Percentiles rank a stretch among this genome's conserved stretches.
Evolutionary conservation across 92 coral and sea anemone genomes (phyloP).

Genomic region (Pocillopora meandrina): DNA sequence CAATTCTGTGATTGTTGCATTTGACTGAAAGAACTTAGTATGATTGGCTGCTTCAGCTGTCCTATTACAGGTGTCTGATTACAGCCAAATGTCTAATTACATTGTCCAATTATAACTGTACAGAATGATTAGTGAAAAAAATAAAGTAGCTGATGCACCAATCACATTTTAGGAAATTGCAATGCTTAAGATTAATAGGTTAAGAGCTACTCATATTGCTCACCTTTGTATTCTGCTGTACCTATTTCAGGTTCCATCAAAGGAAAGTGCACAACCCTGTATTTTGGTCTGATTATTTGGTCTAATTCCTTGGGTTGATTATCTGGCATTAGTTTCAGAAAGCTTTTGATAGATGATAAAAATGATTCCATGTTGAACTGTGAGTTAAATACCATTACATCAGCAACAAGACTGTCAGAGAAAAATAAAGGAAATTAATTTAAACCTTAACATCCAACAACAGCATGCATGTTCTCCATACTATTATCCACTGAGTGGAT

Average conservation of each 20-base stretch:
- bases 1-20: too few relatives aligned
- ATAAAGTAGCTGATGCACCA: too few relatives aligned
- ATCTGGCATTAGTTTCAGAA: slow-evolving; percentile 92
- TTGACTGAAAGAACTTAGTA: too few relatives aligned
- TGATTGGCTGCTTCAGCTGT: too few relatives aligned
- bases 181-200: not conserved
- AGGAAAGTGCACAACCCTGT: slow-evolving; percentile 86
- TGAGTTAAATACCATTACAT: slow-evolving; percentile 89
- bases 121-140: too few relatives aligned
- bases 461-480: too few relatives aligned
- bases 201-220: not conserved
- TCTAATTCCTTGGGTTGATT: slow-evolving; percentile 76
- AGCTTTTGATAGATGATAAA: slow-evolving; percentile 71
- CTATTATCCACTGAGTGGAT: too few relatives aligned
- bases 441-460: not conserved
- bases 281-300: slow-evolving; percentile 73
- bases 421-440: not conserved
- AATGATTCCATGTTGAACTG: slow-evolving; percentile 94
- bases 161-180: too few relatives aligned
- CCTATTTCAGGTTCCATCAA: not conserved
- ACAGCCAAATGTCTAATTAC: too few relatives aligned
- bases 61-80: too few relatives aligned
- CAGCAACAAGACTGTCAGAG: slow-evolving; percentile 90
- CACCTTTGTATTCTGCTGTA: not conserved
- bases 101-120: too few relatives aligned